Evolutionary conservation across 2,113 vertebrate genomes (phyloP), one percentile per base, ranked within the genome.

Genomic region (Romanogobio albipinnatus): DNA sequence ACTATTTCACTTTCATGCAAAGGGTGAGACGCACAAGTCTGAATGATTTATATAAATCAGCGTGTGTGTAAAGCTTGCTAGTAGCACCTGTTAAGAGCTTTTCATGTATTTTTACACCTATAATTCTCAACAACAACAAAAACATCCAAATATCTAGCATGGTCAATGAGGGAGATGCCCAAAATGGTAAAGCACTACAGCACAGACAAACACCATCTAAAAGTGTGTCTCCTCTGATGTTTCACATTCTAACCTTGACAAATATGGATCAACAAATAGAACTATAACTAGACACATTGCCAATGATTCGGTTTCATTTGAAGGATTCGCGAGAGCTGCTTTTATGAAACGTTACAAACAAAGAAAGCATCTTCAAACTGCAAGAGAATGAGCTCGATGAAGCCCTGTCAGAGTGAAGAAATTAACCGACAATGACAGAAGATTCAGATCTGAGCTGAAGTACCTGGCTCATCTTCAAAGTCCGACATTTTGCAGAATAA

Each of bases 1-100:
- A 47, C 70, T 70, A 75, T 89, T 87, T 88, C 76, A 43, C 76
- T 83, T 86, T 76, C 87, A 84, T 86, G 71, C 83, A 88, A 82
- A 86, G 78, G 82, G 77, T 5, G 22, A 88, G 85, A 79, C 81
- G 51, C 70, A 59, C 77, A 77, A 73, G 77, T 58, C 56, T 75
- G 70, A 61, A 51, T 87, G 33, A 64, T 70, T 64, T 36, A 29
- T 53, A 59, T 79, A 49, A 73, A 53, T 19, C 36, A 71, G 78
- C 9, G 24, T 75, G 66, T 17, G 82, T 53, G 24, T 79, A 81
- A 74, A 47, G 53, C 75, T 29, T 24, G 43, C 47, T 70, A 17
- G 33, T 17, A 53, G 71, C 84, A 89, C 85, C 90, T 88, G 86
- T 86, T 87, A 53, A 84, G 6, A 47, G 22, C 73, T 58, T 81